phyloP scores from a whole-genome alignment of 37 sponge, comb jelly and placozoan species.

The Theonella swinhoei region DNA sequence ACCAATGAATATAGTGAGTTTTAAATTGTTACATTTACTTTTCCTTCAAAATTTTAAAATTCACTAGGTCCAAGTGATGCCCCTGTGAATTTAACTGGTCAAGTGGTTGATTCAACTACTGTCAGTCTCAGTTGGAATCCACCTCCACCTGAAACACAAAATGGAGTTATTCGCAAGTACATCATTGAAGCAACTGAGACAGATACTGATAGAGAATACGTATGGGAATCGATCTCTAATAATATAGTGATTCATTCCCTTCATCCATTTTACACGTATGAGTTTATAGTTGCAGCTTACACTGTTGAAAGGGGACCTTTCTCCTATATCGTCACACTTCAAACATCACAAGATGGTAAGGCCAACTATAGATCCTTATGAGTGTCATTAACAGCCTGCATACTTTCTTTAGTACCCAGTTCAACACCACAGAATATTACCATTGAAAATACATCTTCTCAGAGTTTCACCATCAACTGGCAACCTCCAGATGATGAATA shows the following conservation, averaged over 20 bases:
- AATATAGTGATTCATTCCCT: not conserved
- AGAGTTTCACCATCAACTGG: not conserved
- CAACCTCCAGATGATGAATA: not conserved
- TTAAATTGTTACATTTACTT: no score
- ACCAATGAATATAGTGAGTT: not conserved
- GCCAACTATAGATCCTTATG: not conserved
- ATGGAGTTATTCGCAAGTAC: slow-evolving; percentile 35
- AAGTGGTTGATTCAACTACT: not conserved
- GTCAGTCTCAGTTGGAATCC: slow-evolving; percentile 11
- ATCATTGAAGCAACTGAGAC: not conserved
- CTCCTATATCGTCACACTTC: not conserved
- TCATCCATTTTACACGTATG: slow-evolving; percentile 19
- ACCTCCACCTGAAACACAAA: slow-evolving; percentile 14
- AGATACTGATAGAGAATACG: not conserved
- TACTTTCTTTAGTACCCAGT: not conserved
- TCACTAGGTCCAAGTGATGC: not conserved
- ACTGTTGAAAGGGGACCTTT: slow-evolving; percentile 11
- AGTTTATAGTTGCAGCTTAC: slow-evolving; percentile 4
- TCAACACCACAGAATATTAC: not conserved
- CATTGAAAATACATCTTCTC: not conserved
- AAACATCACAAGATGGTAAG: slow-evolving; percentile 14
- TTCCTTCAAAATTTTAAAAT: not conserved
- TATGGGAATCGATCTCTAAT: not conserved
- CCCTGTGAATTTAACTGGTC: not conserved
- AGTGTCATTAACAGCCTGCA: not conserved